Base-by-base conservation (phyloP, 2,888 invertebrate species). In the Cephus nigrinus region DNA sequence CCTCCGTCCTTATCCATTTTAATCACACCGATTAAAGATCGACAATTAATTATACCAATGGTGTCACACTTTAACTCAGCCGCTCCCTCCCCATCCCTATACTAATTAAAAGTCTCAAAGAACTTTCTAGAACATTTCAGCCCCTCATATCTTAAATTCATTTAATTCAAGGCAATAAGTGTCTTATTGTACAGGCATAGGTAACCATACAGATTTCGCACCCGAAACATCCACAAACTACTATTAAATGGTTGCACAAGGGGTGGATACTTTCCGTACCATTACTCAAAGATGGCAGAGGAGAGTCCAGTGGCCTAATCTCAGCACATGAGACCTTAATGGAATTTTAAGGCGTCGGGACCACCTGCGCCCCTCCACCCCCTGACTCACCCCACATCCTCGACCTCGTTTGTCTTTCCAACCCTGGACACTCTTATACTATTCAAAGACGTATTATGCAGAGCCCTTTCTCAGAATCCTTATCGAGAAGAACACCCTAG, bases 241-340 rank as follows among this genome's bases (percentile, higher is more conserved):
- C 75, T 75, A 78, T 68, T 73, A 40, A 69, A 36, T 40, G 55
- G 55, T 23, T 23, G 2, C 55, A 1, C 23, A 55, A 55, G 55
- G 55, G 55, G 4, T 40, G 55, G 73, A 82, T 85, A 86, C 85
- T 86, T 86, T 86, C 86, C 82, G 80, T 86, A 85, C 88, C 88
- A 90, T 90, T 90, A 90, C 87, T 90, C 90, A 91, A 90, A 89
- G 90, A 90, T 87, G 88, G 85, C 86, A 85, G 84, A 80, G 85
- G 86, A 55, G 55, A 87, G 89, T 90, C 89, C 88, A 83, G 86
- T 84, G 82, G 85, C 87, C 88, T 91, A 91, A 91, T 91, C 90
- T 91, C 90, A 81, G 89, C 90, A 90, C 89, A 91, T 89, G 90
- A 89, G 90, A 88, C 90, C 89, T 88, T 90, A 91, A 91, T 91